Conservation (phyloP, 2,113 vertebrate genomes). For the Ariopsis seemanni region DNA sequence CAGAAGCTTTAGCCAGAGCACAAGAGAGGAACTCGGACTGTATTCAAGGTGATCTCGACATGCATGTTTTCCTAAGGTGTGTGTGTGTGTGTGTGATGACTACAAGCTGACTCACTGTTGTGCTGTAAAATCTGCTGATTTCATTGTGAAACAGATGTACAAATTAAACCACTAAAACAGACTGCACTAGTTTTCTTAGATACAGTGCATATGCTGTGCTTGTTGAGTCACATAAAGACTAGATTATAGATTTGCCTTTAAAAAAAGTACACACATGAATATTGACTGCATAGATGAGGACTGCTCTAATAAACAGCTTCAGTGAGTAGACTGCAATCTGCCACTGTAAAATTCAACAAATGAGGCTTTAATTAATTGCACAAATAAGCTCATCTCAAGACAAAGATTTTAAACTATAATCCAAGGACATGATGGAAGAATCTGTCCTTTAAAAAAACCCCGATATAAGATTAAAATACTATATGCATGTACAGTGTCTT, state of each 20-base stretch:
- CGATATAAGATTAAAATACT: neutral
- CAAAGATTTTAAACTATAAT: neutral
- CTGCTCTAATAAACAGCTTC: neutral
- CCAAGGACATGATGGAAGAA: neutral
- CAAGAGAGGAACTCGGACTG: neutral
- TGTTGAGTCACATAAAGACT: neutral
- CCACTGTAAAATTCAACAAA: neutral
- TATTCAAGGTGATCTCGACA: slow-evolving; percentile 37
- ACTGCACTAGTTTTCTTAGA: neutral
- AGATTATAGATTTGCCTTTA: neutral
- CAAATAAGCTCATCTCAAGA: neutral
- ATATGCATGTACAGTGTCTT: neutral
- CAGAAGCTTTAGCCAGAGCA: neutral
- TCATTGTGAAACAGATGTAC: neutral
- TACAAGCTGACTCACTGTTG: slow-evolving; percentile 14
- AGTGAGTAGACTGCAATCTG: neutral
- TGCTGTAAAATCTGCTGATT: neutral
- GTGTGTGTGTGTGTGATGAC: neutral
- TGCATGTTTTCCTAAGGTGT: neutral
- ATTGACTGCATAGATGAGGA: neutral
- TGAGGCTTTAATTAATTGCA: neutral
- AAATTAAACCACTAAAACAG: neutral
- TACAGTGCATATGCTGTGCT: neutral
- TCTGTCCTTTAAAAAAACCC: neutral
- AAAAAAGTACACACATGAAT: neutral